A percentile compares a stretch with the other conserved stretches of the same genome.
phyloP scores from a whole-genome alignment of 2,888 invertebrate genomes.

The Stenodera caucasica region DNA sequence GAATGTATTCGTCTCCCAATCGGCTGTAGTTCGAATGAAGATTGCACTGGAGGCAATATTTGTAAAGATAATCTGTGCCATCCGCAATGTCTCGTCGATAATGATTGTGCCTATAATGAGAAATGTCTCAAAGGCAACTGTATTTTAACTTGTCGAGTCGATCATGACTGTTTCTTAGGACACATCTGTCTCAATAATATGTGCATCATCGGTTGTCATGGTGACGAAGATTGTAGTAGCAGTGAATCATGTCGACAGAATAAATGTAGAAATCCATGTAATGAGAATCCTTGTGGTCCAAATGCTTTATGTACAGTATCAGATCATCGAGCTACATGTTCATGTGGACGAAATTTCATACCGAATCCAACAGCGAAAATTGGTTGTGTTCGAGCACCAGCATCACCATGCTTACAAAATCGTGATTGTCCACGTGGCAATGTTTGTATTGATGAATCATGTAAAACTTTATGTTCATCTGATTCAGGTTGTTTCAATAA shows the following conservation, averaged over 20 bases:
- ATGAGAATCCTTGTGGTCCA: slow-evolving; percentile 78
- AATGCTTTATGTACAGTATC: slow-evolving; percentile 79
- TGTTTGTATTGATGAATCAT: slow-evolving; percentile 73
- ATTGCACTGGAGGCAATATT: slow-evolving; percentile 71
- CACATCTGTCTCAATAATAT: slow-evolving; percentile 86
- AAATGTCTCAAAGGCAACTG: slow-evolving; percentile 82
- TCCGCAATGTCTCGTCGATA: slow-evolving; percentile 73
- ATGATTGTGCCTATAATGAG: slow-evolving; percentile 86
- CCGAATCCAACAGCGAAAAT: slow-evolving; percentile 87
- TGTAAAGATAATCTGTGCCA: slow-evolving; percentile 84
- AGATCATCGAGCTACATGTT: slow-evolving; percentile 80
- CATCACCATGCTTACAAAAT: slow-evolving; percentile 73
- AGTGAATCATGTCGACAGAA: slow-evolving; percentile 81
- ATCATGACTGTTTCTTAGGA: slow-evolving; percentile 90
- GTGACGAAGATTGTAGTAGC: slow-evolving; percentile 84
- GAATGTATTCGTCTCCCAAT: slow-evolving; percentile 86
- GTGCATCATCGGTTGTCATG: slow-evolving; percentile 83
- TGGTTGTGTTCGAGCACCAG: slow-evolving; percentile 81
- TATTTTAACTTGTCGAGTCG: slow-evolving; percentile 85
- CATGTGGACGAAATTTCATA: slow-evolving; percentile 76
- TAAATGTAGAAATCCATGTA: slow-evolving; percentile 78
- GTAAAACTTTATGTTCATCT: slow-evolving; percentile 76
- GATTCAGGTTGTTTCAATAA: slow-evolving; percentile 79
- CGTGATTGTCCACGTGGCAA: slow-evolving; percentile 73
- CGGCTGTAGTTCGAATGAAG: slow-evolving; percentile 69